Evolutionary conservation across 2,888 invertebrate species (phyloP).

Genomic region (Asteroscopus sphinx): DNA sequence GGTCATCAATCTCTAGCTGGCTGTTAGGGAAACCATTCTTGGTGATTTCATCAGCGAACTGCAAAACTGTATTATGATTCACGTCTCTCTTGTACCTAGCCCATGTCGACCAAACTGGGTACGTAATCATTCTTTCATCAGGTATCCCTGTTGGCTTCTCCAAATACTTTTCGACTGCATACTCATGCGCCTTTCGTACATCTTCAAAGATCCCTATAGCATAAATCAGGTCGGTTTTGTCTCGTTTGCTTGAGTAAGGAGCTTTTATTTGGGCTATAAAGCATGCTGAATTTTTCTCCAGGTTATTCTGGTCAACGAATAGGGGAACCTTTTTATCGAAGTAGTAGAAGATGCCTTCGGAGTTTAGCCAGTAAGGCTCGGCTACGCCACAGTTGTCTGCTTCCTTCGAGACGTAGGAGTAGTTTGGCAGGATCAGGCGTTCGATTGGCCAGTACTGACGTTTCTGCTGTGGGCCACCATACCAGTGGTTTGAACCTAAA

Average conservation of each 20-base stretch:
- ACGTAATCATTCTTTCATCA: slow-evolving; percentile 87
- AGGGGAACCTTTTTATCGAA: slow-evolving; percentile 91
- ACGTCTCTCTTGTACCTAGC: slow-evolving; percentile 89
- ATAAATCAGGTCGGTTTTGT: slow-evolving; percentile 86
- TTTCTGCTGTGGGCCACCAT: slow-evolving; percentile 90
- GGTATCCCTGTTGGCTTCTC: slow-evolving; percentile 89
- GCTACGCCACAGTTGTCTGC: slow-evolving; percentile 89
- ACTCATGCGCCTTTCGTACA: slow-evolving; percentile 89
- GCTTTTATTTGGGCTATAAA: slow-evolving; percentile 85
- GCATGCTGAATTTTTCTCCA: slow-evolving; percentile 83
- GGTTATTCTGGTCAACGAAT: slow-evolving; percentile 91
- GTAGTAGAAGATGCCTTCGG: slow-evolving; percentile 91
- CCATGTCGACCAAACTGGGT: slow-evolving; percentile 93
- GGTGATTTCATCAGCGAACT: slow-evolving; percentile 87
- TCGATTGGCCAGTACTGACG: slow-evolving; percentile 91
- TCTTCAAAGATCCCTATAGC: slow-evolving; percentile 91
- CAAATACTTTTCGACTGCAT: slow-evolving; percentile 90
- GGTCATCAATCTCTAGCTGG: slow-evolving; percentile 91
- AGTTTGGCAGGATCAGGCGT: slow-evolving; percentile 82
- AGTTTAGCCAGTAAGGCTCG: slow-evolving; percentile 92
- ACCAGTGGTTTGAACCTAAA: slow-evolving; percentile 89
- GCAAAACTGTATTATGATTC: slow-evolving; percentile 83
- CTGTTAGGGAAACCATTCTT: slow-evolving; percentile 86
- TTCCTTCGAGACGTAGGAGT: slow-evolving; percentile 90
- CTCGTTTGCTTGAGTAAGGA: slow-evolving; percentile 82